Evolutionary conservation across 2,113 vertebrate genomes (phyloP), one percentile per base, ranked within the genome.

Genomic region (Psettodes erumei): DNA sequence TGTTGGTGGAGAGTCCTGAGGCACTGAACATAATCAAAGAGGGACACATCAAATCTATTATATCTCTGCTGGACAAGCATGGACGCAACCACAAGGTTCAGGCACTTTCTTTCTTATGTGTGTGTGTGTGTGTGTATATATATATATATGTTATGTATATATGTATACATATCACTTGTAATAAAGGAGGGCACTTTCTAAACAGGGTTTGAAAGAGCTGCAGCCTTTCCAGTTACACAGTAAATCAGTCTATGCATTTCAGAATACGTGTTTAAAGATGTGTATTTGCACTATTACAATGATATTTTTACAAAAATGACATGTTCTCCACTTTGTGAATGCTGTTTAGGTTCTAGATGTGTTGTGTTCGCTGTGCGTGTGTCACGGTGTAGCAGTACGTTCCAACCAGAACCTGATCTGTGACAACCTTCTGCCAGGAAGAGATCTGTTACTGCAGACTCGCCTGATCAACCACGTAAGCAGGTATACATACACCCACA

Each of bases 1-100:
- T 99, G 3, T 86, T 98, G 85, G 97, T 99, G 84, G 97, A 99
- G 91, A 99, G 97, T 86, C 97, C 97, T 16, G 97, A 99, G 91
- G 97, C 97, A 55, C 90, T 99, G 28, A 99, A 99, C 87, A 97
- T 98, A 79, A 98, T 99, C 88, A 99, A 99, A 87, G 97, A 99
- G 82, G 97, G 96, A 69, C 97, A 99, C 85, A 98, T 99, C 88
- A 99, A 96, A 74, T 99, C 97, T 45, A 98, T 99, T 32, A 99
- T 99, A 79, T 98, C 96, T 35, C 94, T 99, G 69, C 87, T 99
- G 81, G 97, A 98, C 82, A 99, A 98, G 64, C 97, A 99, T 32
- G 97, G 97, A 84, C 95, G 97, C 87, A 99, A 99, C 81, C 96
- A 98, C 89, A 99, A 99, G 95, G 97, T 98, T 70, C 0, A 19